Percentiles rank a stretch among this genome's conserved stretches.
Conservation (phyloP, 2,113 vertebrate species). For the Holacanthus passer region DNA sequence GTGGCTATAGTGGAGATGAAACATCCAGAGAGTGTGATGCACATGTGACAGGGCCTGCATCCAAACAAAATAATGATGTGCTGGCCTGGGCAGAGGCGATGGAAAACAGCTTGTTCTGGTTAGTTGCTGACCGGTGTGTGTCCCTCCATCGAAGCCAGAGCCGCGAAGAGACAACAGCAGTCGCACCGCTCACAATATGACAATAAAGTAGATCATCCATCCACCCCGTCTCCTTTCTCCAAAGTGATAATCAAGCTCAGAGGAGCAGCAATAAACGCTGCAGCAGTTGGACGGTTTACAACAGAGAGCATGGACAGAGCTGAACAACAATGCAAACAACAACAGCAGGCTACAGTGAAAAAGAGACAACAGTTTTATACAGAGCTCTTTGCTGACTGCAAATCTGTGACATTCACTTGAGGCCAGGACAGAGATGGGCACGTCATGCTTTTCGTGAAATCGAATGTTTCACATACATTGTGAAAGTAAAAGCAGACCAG, state of each 20-base stretch:
- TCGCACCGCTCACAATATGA: conserved; percentile 11
- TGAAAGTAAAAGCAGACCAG: conserved; percentile 41
- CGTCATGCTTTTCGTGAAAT: neutral
- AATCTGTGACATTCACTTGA: neutral
- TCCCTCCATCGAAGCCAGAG: conserved; percentile 46
- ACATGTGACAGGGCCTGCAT: conserved; percentile 63
- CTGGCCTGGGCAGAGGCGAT: conserved; percentile 46
- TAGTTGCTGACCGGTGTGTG: conserved; percentile 62
- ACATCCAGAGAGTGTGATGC: conserved; percentile 65
- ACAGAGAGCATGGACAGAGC: neutral
- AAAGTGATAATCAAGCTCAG: conserved; percentile 42
- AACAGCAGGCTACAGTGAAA: neutral
- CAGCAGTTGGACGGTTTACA: conserved; percentile 19
- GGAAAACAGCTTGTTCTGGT: conserved; percentile 77
- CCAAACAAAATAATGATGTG: conserved; percentile 68
- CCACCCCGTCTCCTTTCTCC: conserved; percentile 13
- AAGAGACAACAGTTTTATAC: conserved; percentile 5
- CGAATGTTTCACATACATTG: conserved; percentile 15
- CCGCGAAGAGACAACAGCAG: conserved; percentile 23
- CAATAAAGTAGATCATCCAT: conserved; percentile 29
- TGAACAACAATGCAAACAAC: neutral
- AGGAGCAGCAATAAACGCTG: conserved; percentile 20
- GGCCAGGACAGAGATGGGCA: neutral
- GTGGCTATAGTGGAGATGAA: conserved; percentile 46
- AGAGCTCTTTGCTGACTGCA: conserved; percentile 6